Percentiles rank a stretch among this genome's conserved stretches.
Evolutionary conservation across 2,888 invertebrate species (phyloP).

Genomic region (Oxystoma pomonae): DNA sequence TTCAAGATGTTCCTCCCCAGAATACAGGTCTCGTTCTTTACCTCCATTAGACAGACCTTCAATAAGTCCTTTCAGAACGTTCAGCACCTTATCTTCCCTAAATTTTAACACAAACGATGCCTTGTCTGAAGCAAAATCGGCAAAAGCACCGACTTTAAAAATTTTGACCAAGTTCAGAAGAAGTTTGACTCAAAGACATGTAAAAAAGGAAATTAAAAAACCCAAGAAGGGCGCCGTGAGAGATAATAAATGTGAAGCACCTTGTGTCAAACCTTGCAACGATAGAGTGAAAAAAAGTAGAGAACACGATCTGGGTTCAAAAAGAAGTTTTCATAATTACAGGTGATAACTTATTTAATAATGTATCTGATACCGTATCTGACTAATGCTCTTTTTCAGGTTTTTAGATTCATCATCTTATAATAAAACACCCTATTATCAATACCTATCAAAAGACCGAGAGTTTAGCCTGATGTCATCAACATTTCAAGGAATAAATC

Average conservation of each 20-base stretch:
- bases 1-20: neutral
- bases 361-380: neutral
- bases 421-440: too few relatives aligned
- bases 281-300: constrained; percentile 16
- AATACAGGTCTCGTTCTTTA: neutral
- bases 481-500: neutral
- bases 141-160: constrained; percentile 3
- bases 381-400: too few relatives aligned
- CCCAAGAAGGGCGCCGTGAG: constrained; percentile 14
- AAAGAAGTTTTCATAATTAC: neutral
- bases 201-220: constrained; percentile 7
- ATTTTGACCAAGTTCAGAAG: constrained; percentile 14
- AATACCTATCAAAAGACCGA: neutral
- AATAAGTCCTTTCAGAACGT: constrained; percentile 7
- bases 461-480: neutral
- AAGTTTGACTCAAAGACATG: constrained; percentile 13
- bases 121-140: neutral
- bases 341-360: neutral
- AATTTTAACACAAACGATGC: neutral
- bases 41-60: neutral
- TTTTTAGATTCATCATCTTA: too few relatives aligned
- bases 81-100: neutral
- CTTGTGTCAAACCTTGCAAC: constrained; percentile 18
- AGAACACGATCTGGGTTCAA: neutral
- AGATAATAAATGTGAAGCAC: constrained; percentile 16